phyloP scores from a whole-genome alignment of 2,797 vertebrate genomes.

The Apodemus agrarius region DNA sequence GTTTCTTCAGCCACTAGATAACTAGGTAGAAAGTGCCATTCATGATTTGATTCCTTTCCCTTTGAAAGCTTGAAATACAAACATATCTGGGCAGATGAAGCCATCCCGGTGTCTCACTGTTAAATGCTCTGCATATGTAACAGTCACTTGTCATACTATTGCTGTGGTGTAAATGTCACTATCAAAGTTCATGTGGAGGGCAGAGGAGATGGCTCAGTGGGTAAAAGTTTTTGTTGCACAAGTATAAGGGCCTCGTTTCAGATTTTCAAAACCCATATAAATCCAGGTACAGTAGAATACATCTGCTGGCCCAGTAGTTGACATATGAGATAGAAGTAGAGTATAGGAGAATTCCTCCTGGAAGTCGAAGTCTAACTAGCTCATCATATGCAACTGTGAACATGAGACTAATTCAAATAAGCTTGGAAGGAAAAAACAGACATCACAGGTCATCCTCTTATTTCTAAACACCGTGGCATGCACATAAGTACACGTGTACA shows the following conservation, averaged over 20 bases:
- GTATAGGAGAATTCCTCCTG: background rate
- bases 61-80: conserved; percentile 30
- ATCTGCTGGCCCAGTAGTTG: background rate
- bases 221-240: background rate
- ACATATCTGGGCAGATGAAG: background rate
- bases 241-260: background rate
- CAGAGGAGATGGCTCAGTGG: background rate
- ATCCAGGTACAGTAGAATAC: background rate
- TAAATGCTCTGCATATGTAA: background rate
- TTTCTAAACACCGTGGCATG: background rate
- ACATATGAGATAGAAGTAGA: background rate
- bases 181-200: background rate
- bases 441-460: background rate
- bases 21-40: background rate
- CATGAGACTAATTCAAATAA: background rate
- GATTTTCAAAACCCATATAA: background rate
- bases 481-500: no score
- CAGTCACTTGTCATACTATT: background rate
- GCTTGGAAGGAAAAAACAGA: background rate
- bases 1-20: background rate
- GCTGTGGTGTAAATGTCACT: background rate
- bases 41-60: background rate
- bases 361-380: background rate
- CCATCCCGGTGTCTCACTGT: background rate
- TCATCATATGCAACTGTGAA: background rate